Conservation (phyloP, 2,797 vertebrate species). For the Gila robusta region DNA sequence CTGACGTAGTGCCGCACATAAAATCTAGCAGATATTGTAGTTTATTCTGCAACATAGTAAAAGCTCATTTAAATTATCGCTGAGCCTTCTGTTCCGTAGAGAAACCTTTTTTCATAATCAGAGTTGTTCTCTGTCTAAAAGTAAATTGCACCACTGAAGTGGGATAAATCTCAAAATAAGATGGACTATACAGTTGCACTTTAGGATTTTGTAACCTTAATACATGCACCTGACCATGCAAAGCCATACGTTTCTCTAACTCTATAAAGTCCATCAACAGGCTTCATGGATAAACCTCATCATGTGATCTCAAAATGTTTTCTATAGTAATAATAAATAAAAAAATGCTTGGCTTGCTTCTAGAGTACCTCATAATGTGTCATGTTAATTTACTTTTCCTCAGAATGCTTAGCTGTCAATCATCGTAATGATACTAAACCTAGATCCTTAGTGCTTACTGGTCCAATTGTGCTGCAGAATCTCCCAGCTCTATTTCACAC, state of each 20-base stretch:
- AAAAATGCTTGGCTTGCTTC: conserved; percentile 2
- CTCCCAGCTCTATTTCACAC: conserved; percentile 28
- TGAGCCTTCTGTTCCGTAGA: conserved; percentile 27
- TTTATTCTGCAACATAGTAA: conserved; percentile 37
- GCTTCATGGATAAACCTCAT: not conserved
- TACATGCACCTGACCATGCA: not conserved
- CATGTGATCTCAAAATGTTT: conserved; percentile 5
- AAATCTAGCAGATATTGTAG: conserved; percentile 33
- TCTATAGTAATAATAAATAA: not conserved
- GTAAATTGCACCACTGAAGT: not conserved
- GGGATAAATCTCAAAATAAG: not conserved
- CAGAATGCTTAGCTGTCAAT: conserved; percentile 37
- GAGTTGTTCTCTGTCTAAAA: not conserved
- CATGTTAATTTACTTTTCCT: conserved; percentile 23
- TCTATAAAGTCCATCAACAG: not conserved
- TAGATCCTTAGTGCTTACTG: not conserved
- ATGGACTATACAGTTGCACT: too few relatives aligned
- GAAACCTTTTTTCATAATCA: not conserved
- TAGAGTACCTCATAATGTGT: not conserved
- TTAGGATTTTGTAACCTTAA: not conserved
- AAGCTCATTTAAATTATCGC: conserved; percentile 29
- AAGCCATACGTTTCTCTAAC: not conserved
- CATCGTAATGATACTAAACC: conserved; percentile 17
- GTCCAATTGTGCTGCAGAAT: conserved; percentile 35
- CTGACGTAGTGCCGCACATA: conserved; percentile 20